Base-by-base conservation (phyloP, 1,140 invertebrate genomes). In the Drosophila grimshawi region DNA sequence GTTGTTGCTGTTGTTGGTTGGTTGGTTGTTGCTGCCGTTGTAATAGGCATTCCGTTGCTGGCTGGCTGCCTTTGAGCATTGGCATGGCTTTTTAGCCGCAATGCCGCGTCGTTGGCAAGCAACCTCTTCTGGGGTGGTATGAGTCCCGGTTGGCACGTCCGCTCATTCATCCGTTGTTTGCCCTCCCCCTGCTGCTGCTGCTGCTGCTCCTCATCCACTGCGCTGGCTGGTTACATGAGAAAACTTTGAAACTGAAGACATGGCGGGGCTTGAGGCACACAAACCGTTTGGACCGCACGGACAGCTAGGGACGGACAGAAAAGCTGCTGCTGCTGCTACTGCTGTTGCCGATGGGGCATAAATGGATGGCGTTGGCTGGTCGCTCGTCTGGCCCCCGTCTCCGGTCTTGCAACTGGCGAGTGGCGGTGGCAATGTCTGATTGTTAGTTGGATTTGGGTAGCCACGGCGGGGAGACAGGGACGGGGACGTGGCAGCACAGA, bases 211-310 rank as follows among this genome's bases (percentile, higher is more conserved):
- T 19, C 19, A 19, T 19, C 32, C 52, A n/a, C 41, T 57, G 52
- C 46, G 37, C 56, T 76, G 63, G 61, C 78, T 71, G 80, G 83
- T 85, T 85, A 89, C 85, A 89, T 89, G 86, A 81, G 85, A 89
- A 89, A 89, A 89, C 86, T 89, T 89, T 89, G 85, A 81, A 89
- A 89, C 85, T 89, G 85, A 82, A 89, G 85, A 89, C 85, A 79
- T 85, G 85, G 60, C 61, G 74, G 72, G 78, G 80, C 73, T 81
- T 72, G 81, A 71, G 63, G 69, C 76, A 77, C 76, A 77, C 69
- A 57, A 88, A 82, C 67, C 69, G 62, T 71, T 81, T 35, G 78
- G 81, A 78, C 81, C 51, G 33, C n/a, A 43, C 72, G 80, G 76
- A 83, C 80, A 78, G 46, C 59, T 52, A 11, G 60, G 78, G 77